A percentile compares a stretch with the other conserved stretches of the same genome.
Conservation (phyloP, 2,888 invertebrate species). For the Hirudinaria manillensis region DNA sequence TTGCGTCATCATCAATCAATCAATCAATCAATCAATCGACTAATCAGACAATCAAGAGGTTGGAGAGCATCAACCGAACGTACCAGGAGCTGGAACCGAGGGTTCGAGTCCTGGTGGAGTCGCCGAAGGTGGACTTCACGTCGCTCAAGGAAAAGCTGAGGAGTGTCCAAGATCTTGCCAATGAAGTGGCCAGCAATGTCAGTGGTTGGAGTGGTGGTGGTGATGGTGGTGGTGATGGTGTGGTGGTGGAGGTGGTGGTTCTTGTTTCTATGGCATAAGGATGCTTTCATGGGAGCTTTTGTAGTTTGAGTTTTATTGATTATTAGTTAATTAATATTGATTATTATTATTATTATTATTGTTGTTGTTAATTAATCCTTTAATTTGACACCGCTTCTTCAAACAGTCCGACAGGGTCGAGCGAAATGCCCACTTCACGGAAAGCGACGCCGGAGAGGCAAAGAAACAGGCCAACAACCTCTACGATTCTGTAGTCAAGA, state of each 20-base stretch:
- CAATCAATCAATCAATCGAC: no score
- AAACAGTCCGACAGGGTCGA: slow-evolving; percentile 18
- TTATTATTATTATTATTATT: background rate
- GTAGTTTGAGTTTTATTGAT: background rate
- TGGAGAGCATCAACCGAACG: slow-evolving; percentile 73
- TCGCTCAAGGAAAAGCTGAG: slow-evolving; percentile 36
- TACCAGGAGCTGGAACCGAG: slow-evolving; percentile 60
- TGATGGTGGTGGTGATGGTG: no score
- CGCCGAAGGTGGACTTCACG: slow-evolving; percentile 54
- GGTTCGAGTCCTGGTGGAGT: slow-evolving; percentile 58
- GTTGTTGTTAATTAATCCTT: no score
- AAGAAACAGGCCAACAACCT: slow-evolving; percentile 32
- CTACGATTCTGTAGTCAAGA: slow-evolving; percentile 22
- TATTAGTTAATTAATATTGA: background rate
- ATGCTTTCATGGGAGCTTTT: background rate
- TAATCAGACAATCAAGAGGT: slow-evolving; percentile 66
- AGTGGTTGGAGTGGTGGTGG: background rate
- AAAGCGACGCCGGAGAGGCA: slow-evolving; percentile 23
- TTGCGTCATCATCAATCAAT: no score
- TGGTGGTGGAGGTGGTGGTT: no score
- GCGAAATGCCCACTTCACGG: background rate
- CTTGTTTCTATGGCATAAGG: background rate
- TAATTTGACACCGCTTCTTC: background rate
- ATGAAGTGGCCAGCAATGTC: slow-evolving; percentile 9
- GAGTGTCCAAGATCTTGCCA: slow-evolving; percentile 27